Evolutionary conservation across 2,797 vertebrate species (phyloP).

Genomic region (Tenualosa thibaudeaui): DNA sequence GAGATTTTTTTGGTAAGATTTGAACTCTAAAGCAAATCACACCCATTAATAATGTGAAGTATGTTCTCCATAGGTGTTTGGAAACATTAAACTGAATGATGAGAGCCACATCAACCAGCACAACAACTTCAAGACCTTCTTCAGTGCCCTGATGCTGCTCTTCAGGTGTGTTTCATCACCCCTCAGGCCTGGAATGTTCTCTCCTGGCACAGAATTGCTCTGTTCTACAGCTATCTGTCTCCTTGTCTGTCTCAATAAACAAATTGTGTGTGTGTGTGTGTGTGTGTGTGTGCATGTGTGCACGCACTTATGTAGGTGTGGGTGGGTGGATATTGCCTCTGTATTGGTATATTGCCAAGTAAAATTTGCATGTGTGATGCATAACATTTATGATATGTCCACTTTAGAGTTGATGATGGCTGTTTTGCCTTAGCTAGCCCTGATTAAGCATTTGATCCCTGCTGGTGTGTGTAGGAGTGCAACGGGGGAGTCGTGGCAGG

Average conservation of each 20-base stretch:
- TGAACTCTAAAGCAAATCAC: too few species aligned
- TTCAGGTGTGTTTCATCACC: slow-evolving; percentile 81
- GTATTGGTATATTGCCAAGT: too few species aligned
- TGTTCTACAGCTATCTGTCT: neutral
- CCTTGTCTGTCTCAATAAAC: neutral
- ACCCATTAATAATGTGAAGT: neutral
- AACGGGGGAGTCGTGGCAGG: slow-evolving; percentile 98
- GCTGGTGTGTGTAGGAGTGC: slow-evolving; percentile 84
- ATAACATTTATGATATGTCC: neutral
- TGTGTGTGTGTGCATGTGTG: neutral
- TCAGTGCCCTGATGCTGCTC: slow-evolving; percentile 93
- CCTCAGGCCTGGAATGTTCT: neutral
- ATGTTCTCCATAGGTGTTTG: slow-evolving; percentile 82
- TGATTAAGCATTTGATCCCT: neutral
- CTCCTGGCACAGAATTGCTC: too few species aligned
- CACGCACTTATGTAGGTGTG: neutral
- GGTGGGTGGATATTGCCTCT: neutral
- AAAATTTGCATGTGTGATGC: neutral
- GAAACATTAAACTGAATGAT: slow-evolving; percentile 96
- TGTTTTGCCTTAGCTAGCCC: neutral
- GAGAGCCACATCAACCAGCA: slow-evolving; percentile 97
- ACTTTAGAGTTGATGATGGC: neutral
- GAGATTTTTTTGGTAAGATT: too few species aligned
- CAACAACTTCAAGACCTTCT: slow-evolving; percentile 98
- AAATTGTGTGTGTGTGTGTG: neutral